These are phyloP conservation scores for Tortrix viridana DNA, from an alignment of 2,888 invertebrate genomes.

Conservation along the genomic window DNA sequence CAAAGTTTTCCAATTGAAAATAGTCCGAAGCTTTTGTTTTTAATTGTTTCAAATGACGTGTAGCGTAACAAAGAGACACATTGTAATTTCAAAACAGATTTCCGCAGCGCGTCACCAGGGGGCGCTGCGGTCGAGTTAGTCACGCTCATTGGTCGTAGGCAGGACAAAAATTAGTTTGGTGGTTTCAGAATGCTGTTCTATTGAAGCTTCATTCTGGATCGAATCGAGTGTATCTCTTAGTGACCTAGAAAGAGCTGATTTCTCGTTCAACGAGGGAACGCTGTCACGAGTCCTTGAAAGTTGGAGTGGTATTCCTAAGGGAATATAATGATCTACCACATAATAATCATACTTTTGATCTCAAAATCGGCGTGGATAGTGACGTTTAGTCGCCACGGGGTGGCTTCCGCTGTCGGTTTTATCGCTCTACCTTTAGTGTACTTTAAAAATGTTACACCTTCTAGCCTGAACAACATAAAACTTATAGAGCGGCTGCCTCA, in stretches of 20 bases:
- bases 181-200: slow-evolving; percentile 2
- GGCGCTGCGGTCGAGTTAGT: slow-evolving; percentile 46
- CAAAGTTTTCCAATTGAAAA: neutral
- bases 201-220: neutral
- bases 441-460: slow-evolving; percentile 43
- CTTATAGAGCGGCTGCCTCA: slow-evolving; percentile 12
- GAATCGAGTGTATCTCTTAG: neutral
- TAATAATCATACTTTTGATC: neutral
- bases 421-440: slow-evolving; percentile 50
- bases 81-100: slow-evolving; percentile 39
- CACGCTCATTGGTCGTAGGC: slow-evolving; percentile 37
- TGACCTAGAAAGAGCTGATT: neutral
- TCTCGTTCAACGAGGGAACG: slow-evolving; percentile 3
- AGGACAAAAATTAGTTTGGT: slow-evolving; percentile 23
- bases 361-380: neutral
- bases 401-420: slow-evolving; percentile 47
- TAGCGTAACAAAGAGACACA: slow-evolving; percentile 26
- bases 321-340: neutral
- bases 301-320: neutral
- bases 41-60: neutral
- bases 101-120: slow-evolving; percentile 13
- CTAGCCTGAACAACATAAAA: slow-evolving; percentile 11
- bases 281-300: neutral
- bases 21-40: neutral
- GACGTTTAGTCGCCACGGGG: slow-evolving; percentile 35